Evolutionary conservation across 2,888 invertebrate genomes (phyloP).

Genomic region (Drosophila parthenogenetica): DNA sequence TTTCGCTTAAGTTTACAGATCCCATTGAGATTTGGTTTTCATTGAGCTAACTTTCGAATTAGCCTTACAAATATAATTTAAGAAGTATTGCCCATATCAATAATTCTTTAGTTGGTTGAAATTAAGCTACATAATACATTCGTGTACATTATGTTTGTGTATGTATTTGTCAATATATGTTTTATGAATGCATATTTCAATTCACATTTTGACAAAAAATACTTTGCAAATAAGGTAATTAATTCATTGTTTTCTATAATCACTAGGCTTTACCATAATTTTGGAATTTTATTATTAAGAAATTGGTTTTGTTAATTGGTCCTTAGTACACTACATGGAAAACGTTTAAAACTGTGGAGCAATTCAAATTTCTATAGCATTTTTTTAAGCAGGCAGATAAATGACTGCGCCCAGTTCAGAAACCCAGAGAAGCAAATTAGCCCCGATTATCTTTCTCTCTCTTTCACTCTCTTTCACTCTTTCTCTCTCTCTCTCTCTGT

Average conservation of each 20-base stretch:
- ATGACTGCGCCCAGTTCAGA: conserved; percentile 47
- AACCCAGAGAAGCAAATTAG: conserved; percentile 23
- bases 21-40: conserved; percentile 28
- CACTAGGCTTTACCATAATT: conserved; percentile 44
- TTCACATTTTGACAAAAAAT: conserved; percentile 31
- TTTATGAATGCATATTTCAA: conserved; percentile 43
- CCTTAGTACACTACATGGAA: conserved; percentile 75
- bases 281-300: conserved; percentile 26
- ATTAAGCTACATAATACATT: conserved; percentile 55
- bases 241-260: conserved; percentile 9
- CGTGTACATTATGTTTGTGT: conserved; percentile 25
- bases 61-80: conserved; percentile 33
- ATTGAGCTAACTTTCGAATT: conserved; percentile 56
- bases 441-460: conserved; percentile 3
- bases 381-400: conserved; percentile 49
- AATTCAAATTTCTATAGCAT: conserved; percentile 57
- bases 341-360: conserved; percentile 63
- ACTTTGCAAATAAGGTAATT: conserved; percentile 60
- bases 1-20: conserved; percentile 59
- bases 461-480: background rate
- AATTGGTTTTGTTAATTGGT: conserved; percentile 64
- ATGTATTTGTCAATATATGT: conserved; percentile 61
- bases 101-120: conserved; percentile 25
- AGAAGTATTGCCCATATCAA: conserved; percentile 25
- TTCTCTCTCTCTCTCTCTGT: background rate